Percentiles rank a stretch among this genome's conserved stretches.
These are phyloP conservation scores for Meloidogyne floridensis DNA, from an alignment of 1,140 invertebrate species.

Conservation along the genomic window DNA sequence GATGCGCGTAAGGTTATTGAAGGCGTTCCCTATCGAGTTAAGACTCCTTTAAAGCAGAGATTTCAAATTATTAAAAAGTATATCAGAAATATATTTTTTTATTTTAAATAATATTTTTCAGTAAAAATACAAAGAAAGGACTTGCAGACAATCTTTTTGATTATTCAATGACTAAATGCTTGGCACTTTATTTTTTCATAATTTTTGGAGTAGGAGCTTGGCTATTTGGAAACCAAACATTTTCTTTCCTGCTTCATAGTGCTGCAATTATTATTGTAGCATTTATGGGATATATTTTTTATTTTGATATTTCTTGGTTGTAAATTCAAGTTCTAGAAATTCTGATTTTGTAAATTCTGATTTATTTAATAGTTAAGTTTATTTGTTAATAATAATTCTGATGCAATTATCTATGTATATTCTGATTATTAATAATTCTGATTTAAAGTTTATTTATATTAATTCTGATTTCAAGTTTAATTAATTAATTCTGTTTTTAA, in stretches of 20 bases:
- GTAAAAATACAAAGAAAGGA: constrained; percentile 18
- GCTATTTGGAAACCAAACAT: neutral
- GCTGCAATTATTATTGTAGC: constrained; percentile 10
- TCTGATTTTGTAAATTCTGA: neutral
- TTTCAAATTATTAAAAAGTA: neutral
- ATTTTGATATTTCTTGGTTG: constrained; percentile 24
- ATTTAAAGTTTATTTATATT: no score
- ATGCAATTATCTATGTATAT: no score
- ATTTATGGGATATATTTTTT: constrained; percentile 8
- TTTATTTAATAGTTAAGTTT: neutral
- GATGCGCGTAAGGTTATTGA: constrained; percentile 39
- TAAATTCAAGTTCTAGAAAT: neutral
- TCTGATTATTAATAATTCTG: no score
- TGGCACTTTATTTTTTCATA: constrained; percentile 19
- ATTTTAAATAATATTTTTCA: neutral
- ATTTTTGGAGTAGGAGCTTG: constrained; percentile 7
- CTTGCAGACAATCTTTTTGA: neutral
- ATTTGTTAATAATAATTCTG: no score
- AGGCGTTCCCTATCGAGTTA: constrained; percentile 11
- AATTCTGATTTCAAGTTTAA: no score
- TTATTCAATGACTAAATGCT: constrained; percentile 14
- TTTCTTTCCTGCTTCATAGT: constrained; percentile 2
- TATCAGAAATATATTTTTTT: neutral
- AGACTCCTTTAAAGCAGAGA: constrained; percentile 19
- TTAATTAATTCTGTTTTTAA: no score